Evolutionary conservation across 2,888 invertebrate genomes (phyloP).

Genomic region (Phasia obesa): DNA sequence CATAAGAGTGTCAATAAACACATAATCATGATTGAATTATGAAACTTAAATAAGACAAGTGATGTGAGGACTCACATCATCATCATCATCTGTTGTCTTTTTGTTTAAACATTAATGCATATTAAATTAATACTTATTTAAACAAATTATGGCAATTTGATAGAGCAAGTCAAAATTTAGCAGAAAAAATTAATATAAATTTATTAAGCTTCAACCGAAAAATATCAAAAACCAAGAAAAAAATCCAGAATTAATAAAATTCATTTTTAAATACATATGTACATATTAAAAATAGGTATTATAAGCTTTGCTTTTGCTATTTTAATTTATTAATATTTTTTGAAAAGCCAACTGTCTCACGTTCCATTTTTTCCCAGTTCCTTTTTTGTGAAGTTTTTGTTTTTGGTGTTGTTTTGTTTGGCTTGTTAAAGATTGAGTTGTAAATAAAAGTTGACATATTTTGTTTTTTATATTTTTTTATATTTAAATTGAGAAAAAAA

Average conservation of each 20-base stretch:
- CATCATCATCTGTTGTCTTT: slow-evolving; percentile 26
- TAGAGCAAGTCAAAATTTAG: slow-evolving; percentile 24
- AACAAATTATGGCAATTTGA: slow-evolving; percentile 55
- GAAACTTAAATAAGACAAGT: slow-evolving; percentile 49
- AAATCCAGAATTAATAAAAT: slow-evolving; percentile 10
- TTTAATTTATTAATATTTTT: slow-evolving; percentile 25
- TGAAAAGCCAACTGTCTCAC: slow-evolving; percentile 30
- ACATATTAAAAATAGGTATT: slow-evolving; percentile 31
- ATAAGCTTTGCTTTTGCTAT: slow-evolving; percentile 4
- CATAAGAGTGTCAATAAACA: slow-evolving; percentile 57
- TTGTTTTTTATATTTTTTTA: slow-evolving; percentile 4
- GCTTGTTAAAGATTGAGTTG: slow-evolving; percentile 14
- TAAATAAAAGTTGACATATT: slow-evolving; percentile 27
- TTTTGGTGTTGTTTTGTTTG: not conserved
- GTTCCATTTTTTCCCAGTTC: slow-evolving; percentile 39
- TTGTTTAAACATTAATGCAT: slow-evolving; percentile 33
- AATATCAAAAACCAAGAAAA: not conserved
- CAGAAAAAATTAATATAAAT: slow-evolving; percentile 23
- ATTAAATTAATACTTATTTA: slow-evolving; percentile 41
- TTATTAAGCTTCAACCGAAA: slow-evolving; percentile 6
- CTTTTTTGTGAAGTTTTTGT: slow-evolving; percentile 10
- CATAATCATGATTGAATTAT: slow-evolving; percentile 67
- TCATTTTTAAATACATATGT: slow-evolving; percentile 3
- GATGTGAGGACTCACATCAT: slow-evolving; percentile 22
- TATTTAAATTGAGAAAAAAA: not conserved